Percentiles rank a stretch among this genome's conserved stretches.
phyloP scores from a whole-genome alignment of 1,140 invertebrate species.

The Phthorimaea operculella region DNA sequence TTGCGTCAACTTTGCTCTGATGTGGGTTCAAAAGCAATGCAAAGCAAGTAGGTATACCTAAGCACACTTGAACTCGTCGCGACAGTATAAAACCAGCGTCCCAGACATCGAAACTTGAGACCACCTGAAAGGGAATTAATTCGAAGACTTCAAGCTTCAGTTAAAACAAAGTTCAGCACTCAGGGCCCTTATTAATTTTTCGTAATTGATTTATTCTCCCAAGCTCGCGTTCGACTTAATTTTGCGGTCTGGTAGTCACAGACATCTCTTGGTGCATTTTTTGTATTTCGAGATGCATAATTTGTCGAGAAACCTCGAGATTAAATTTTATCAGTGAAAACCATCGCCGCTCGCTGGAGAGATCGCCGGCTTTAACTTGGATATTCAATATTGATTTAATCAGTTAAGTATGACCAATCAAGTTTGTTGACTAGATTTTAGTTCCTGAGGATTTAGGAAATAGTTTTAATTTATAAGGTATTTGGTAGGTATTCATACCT shows the following conservation, averaged over 20 bases:
- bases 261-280: neutral
- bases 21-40: constrained; percentile 34
- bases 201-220: neutral
- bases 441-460: neutral
- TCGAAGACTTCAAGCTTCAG: neutral
- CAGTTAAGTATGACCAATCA: neutral
- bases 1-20: constrained; percentile 41
- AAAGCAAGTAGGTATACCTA: constrained; percentile 21
- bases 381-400: neutral
- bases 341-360: neutral
- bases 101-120: neutral
- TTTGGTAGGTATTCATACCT: no score
- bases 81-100: constrained; percentile 12
- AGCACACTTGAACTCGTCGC: constrained; percentile 14
- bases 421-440: neutral
- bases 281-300: neutral
- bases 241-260: neutral
- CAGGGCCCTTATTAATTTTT: neutral
- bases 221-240: neutral
- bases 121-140: constrained; percentile 11
- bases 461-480: neutral
- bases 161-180: constrained; percentile 11
- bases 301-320: neutral
- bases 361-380: neutral
- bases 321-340: neutral